Percentiles rank a stretch among this genome's conserved stretches.
phyloP scores from a whole-genome alignment of 2,113 vertebrate genomes.

The Nannospalax galili region DNA sequence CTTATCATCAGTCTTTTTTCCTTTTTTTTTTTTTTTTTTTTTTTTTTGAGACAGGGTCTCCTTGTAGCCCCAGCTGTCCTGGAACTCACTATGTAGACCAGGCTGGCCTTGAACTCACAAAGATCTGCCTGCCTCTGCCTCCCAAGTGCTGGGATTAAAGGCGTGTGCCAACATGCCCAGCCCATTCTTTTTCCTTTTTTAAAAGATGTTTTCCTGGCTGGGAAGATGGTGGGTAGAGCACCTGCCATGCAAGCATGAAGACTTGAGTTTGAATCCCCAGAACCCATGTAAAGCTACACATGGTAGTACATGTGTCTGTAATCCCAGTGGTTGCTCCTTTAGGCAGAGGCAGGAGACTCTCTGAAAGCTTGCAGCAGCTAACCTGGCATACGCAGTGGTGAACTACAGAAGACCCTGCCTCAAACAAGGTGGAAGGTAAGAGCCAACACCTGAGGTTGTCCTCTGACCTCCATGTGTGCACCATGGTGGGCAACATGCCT shows the following conservation, averaged over 20 bases:
- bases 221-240: neutral
- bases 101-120: too few relatives aligned
- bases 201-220: neutral
- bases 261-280: neutral
- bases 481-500: neutral
- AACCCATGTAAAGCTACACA: neutral
- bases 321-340: too few relatives aligned
- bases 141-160: too few relatives aligned
- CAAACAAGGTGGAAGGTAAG: neutral
- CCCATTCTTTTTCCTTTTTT: neutral
- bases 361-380: neutral
- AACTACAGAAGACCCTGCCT: neutral
- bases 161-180: too few relatives aligned
- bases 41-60: too few relatives aligned
- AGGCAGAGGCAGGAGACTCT: neutral
- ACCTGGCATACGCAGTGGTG: neutral
- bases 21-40: too few relatives aligned
- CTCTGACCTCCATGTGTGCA: neutral
- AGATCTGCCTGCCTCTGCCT: too few relatives aligned
- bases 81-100: too few relatives aligned
- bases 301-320: neutral
- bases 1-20: neutral
- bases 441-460: too few relatives aligned
- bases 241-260: neutral
- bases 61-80: too few relatives aligned